Evolutionary conservation across 1,140 invertebrate species (phyloP).

Genomic region (Leptinotarsa undecemlineata): DNA sequence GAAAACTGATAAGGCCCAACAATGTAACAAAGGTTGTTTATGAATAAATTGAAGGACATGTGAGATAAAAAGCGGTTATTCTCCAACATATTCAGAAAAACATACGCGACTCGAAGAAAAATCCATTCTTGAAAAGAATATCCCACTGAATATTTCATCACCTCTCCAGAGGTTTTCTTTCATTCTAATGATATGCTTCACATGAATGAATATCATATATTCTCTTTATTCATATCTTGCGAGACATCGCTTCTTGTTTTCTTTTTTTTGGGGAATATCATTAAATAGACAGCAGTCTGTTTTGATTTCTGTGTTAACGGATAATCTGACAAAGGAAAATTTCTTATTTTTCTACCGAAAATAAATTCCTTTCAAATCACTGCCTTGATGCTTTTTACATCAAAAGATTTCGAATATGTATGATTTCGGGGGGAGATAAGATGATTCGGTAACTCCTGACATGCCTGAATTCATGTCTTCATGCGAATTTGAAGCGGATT

Average conservation of each 20-base stretch:
- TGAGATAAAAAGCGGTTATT: no score
- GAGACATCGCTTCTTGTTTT: not conserved
- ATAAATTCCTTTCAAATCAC: not conserved
- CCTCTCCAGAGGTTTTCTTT: not conserved
- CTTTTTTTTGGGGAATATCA: not conserved
- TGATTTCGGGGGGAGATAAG: not conserved
- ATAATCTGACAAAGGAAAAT: not conserved
- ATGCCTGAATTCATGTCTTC: not conserved
- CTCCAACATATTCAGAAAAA: not conserved
- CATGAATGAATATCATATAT: slow-evolving; percentile 3
- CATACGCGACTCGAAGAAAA: not conserved
- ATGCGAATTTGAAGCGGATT: not conserved
- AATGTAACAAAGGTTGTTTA: no score
- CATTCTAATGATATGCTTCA: slow-evolving; percentile 8
- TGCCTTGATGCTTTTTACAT: not conserved
- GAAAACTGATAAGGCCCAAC: no score
- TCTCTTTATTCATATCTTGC: not conserved
- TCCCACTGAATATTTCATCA: slow-evolving; percentile 8
- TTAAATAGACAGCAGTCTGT: not conserved
- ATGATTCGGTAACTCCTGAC: not conserved
- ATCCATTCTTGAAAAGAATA: slow-evolving; percentile 3
- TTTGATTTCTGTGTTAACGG: not conserved
- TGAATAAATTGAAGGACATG: no score
- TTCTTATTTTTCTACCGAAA: not conserved
- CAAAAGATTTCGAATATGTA: not conserved